A percentile compares a stretch with the other conserved stretches of the same genome.
phyloP scores from a whole-genome alignment of 2,797 vertebrate species.

The Eospalax fontanierii region DNA sequence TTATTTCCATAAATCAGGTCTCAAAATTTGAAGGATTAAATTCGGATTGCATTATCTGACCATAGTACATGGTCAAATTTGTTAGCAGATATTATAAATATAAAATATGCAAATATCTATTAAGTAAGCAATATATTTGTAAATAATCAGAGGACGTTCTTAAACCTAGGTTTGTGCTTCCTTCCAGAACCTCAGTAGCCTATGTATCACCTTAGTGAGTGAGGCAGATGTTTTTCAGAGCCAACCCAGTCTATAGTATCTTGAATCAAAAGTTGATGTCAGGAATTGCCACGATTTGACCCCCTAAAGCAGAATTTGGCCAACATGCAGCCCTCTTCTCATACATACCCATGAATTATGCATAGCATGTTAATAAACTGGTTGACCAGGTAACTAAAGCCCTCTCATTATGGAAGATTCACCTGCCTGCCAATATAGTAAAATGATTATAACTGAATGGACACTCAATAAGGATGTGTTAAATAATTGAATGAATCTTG shows the following conservation, averaged over 20 bases:
- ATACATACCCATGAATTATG: neutral
- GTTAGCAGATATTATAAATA: too few species aligned
- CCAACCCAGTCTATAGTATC: neutral
- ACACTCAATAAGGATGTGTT: neutral
- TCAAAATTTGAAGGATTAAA: too few species aligned
- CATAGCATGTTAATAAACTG: neutral
- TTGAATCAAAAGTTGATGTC: neutral
- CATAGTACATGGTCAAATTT: too few species aligned
- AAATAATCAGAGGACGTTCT: too few species aligned
- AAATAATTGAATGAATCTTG: constrained; percentile 23
- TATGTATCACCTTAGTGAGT: neutral
- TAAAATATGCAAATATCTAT: too few species aligned
- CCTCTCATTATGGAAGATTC: neutral
- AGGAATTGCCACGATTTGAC: neutral
- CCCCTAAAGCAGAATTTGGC: neutral
- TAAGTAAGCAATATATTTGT: too few species aligned
- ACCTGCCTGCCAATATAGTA: neutral
- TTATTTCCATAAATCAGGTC: too few species aligned
- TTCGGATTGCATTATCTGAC: too few species aligned
- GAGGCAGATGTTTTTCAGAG: neutral
- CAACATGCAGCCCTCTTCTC: neutral
- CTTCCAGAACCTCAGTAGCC: neutral
- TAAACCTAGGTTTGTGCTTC: neutral
- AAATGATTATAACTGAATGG: neutral
- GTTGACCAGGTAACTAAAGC: neutral